Conservation (phyloP, 2,888 invertebrate species). For the Cryptus armator region DNA sequence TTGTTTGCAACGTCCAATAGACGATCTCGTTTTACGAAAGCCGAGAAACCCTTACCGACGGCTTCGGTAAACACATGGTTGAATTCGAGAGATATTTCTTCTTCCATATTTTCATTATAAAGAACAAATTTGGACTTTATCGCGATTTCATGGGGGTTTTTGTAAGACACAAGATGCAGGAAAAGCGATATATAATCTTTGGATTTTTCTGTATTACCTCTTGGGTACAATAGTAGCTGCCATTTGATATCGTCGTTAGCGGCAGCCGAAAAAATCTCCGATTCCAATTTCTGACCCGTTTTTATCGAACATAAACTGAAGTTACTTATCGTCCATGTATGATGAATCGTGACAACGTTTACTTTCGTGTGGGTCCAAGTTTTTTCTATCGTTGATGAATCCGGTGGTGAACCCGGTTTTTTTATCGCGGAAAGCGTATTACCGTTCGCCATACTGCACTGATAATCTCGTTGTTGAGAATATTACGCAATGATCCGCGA, state of each 20-base stretch:
- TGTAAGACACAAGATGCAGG: slow-evolving; percentile 99
- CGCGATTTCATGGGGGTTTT: slow-evolving; percentile 98
- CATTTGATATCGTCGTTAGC: slow-evolving; percentile 76
- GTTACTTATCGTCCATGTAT: slow-evolving; percentile 38
- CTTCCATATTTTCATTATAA: slow-evolving; percentile 99
- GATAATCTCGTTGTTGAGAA: too few species aligned
- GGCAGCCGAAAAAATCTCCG: neutral
- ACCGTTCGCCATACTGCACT: too few species aligned
- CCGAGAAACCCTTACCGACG: too few species aligned
- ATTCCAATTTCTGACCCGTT: neutral
- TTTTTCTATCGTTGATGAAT: neutral
- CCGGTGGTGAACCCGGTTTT: too few species aligned
- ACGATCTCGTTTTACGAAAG: slow-evolving; percentile 99
- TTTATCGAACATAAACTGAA: slow-evolving; percentile 4
- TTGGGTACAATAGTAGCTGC: slow-evolving; percentile 99
- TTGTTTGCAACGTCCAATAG: slow-evolving; percentile 99
- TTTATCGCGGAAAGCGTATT: too few species aligned
- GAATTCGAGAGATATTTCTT: slow-evolving; percentile 89
- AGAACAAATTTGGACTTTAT: slow-evolving; percentile 99
- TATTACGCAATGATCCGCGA: too few species aligned
- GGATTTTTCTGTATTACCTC: slow-evolving; percentile 99
- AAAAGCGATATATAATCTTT: slow-evolving; percentile 99
- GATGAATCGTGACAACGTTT: neutral
- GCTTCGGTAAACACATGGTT: too few species aligned
- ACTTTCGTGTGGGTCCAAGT: neutral